Base-by-base conservation (phyloP, 2,888 invertebrate species). In the Malachius bipustulatus region DNA sequence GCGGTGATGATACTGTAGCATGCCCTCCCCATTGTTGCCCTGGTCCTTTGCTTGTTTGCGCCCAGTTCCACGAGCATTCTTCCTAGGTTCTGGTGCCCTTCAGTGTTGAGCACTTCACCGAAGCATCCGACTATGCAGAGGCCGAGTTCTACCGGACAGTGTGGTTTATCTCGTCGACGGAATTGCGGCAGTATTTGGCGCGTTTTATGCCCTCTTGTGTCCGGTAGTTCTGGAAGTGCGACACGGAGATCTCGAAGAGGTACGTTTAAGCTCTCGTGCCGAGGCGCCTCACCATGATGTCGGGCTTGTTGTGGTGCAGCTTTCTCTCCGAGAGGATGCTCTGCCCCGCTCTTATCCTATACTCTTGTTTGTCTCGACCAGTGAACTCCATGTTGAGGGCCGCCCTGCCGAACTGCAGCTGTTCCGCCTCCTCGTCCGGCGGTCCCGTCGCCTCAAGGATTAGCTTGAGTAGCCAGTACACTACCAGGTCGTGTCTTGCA, bases 281-380 rank as follows among this genome's bases (percentile, higher is more conserved):
- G n/a, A n/a, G n/a, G 2, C 11, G n/a, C 6, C 16, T 27, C 2
- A 37, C 12, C 10, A 34, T 29, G 8, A 39, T 26, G 34, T 39
- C 39, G 2, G 39, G 37, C 10, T 39, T 39, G 37, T 39, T 39
- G 26, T 39, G 37, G 30, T 37, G 30, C 3, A 34, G 30, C 12
- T 16, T 3, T 6, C 6, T 28, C 6, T 28, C 29, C 4, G 29
- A 9, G 4, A 28, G 29, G 6, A 28, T 4, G 6, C 4, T 28
- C 8, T 4, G 6, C 6, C 29, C 29, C 10, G 29, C 29, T 15
- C 11, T 15, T 10, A 19, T 19, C 24, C 3, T 14, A 13, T 27
- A 11, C 10, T 27, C 15, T 10, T n/a, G n/a, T n/a, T n/a, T n/a
- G n/a, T n/a, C n/a, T n/a, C n/a, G n/a, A n/a, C n/a, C n/a, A n/a